Conservation (phyloP, 2,888 invertebrate genomes). For the Philonicus albiceps region DNA sequence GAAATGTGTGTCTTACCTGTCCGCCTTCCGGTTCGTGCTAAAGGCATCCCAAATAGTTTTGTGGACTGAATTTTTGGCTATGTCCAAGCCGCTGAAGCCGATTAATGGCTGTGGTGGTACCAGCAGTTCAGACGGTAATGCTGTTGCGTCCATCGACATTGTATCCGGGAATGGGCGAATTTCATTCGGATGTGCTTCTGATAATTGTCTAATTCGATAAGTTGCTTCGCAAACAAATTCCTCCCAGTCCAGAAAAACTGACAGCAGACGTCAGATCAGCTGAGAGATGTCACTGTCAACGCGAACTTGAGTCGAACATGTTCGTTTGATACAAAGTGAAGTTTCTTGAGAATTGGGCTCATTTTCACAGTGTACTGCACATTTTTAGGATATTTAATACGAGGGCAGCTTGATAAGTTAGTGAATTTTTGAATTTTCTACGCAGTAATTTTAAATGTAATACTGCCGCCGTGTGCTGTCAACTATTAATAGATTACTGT, state of each 20-base stretch:
- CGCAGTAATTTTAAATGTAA: too few species aligned
- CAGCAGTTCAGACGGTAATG: slow-evolving; percentile 84
- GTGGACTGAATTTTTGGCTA: slow-evolving; percentile 83
- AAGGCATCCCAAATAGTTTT: slow-evolving; percentile 94
- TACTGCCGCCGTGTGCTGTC: too few species aligned
- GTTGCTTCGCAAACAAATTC: slow-evolving; percentile 20
- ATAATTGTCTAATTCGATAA: background rate
- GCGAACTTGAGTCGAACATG: background rate
- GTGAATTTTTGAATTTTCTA: too few species aligned
- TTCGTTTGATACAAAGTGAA: background rate
- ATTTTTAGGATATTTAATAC: background rate
- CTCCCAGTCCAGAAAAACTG: slow-evolving; percentile 19
- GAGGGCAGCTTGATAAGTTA: too few species aligned
- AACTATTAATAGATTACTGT: too few species aligned
- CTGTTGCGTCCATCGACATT: slow-evolving; percentile 70
- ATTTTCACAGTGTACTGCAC: background rate
- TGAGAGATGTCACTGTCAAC: slow-evolving; percentile 42
- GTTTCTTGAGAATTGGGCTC: background rate
- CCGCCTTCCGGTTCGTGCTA: slow-evolving; percentile 79
- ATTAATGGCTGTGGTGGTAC: slow-evolving; percentile 86
- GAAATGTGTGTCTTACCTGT: slow-evolving; percentile 61
- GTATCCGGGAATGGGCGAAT: background rate
- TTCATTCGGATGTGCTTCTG: slow-evolving; percentile 25
- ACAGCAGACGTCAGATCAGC: slow-evolving; percentile 44
- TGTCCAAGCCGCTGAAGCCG: slow-evolving; percentile 87